phyloP scores from a whole-genome alignment of 2,888 invertebrate species.

The Phania funesta region DNA sequence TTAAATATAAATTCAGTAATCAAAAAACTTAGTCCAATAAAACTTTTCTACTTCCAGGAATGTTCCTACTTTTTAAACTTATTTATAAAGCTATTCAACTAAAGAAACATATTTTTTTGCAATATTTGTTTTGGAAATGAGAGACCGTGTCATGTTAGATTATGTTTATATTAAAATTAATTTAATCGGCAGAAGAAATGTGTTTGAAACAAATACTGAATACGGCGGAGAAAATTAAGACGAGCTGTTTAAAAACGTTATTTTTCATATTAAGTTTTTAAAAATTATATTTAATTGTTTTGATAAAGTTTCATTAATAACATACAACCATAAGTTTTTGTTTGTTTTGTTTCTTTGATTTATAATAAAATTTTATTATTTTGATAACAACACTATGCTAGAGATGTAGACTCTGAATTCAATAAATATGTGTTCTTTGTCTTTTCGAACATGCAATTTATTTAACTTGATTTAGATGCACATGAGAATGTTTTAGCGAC shows the following conservation, averaged over 20 bases:
- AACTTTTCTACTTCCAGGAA: conserved; percentile 5
- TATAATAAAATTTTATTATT: not conserved
- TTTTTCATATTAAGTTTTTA: not conserved
- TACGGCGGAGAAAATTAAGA: not conserved
- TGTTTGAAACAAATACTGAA: not conserved
- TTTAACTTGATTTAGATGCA: too few species aligned
- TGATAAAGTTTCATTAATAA: conserved; percentile 58
- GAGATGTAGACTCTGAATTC: not conserved
- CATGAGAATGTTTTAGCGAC: too few species aligned
- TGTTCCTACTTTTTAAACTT: not conserved
- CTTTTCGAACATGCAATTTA: too few species aligned
- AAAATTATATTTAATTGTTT: conserved; percentile 23
- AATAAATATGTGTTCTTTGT: too few species aligned
- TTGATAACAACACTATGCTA: conserved; percentile 1
- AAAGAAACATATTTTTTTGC: too few species aligned
- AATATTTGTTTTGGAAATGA: too few species aligned
- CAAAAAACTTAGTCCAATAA: not conserved
- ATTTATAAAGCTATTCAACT: too few species aligned
- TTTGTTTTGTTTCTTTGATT: conserved; percentile 12
- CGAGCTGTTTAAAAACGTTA: not conserved
- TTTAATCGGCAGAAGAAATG: not conserved
- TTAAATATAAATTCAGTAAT: not conserved
- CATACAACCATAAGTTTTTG: conserved; percentile 71
- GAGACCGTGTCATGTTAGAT: too few species aligned
- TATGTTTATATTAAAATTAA: not conserved